Evolutionary conservation across 2,888 invertebrate genomes (phyloP).

Genomic region (Herminia tarsipennalis): DNA sequence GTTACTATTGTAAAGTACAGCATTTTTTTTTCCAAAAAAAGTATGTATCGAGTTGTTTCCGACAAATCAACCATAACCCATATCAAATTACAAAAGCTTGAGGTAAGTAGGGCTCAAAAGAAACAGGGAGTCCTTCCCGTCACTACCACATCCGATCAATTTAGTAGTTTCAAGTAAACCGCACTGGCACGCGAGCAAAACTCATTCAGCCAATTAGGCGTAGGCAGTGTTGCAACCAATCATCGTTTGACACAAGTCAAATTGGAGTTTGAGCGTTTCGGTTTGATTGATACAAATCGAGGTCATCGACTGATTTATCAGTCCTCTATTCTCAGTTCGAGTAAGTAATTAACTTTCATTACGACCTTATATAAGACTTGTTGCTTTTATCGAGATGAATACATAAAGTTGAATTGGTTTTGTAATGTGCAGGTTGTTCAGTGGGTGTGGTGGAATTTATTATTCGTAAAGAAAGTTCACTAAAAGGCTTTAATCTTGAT

Average conservation of each 20-base stretch:
- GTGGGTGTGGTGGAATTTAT: slow-evolving; percentile 31
- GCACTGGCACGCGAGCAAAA: slow-evolving; percentile 68
- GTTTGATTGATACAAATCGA: slow-evolving; percentile 81
- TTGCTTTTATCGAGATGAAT: slow-evolving; percentile 27
- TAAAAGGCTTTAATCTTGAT: slow-evolving; percentile 1
- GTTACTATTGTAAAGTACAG: no score
- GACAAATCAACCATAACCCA: slow-evolving; percentile 4
- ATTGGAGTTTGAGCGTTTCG: slow-evolving; percentile 76
- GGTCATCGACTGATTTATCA: slow-evolving; percentile 80
- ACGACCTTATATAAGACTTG: slow-evolving; percentile 39
- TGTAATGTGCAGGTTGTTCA: slow-evolving; percentile 21
- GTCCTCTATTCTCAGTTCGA: slow-evolving; percentile 54
- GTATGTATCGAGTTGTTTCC: no score
- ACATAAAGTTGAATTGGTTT: slow-evolving; percentile 23
- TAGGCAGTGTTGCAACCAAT: slow-evolving; percentile 80
- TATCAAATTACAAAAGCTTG: slow-evolving; percentile 7
- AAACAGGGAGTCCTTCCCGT: slow-evolving; percentile 19
- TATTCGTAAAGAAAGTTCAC: slow-evolving; percentile 8
- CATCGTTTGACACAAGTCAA: slow-evolving; percentile 82
- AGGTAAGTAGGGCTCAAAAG: slow-evolving; percentile 16
- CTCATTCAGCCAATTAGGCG: slow-evolving; percentile 80
- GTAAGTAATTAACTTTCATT: slow-evolving; percentile 64
- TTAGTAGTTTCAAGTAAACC: slow-evolving; percentile 55
- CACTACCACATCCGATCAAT: slow-evolving; percentile 43
- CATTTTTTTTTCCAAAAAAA: no score